These are phyloP conservation scores for Macquaria ambigua DNA, from an alignment of 2,113 vertebrate species.

Conservation along the genomic window DNA sequence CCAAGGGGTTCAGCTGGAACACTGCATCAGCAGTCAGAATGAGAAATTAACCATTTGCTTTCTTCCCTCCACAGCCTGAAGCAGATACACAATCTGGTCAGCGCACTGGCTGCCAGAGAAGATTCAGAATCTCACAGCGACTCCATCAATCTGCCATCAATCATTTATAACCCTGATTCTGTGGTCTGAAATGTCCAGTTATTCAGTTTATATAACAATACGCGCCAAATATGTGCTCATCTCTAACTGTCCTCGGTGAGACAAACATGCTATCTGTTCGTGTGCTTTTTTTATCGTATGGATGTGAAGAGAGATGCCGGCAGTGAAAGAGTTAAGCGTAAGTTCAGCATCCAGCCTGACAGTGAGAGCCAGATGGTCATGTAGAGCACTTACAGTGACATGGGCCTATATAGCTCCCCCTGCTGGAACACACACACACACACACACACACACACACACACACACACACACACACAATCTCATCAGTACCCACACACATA, in stretches of 20 bases:
- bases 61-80: constrained; percentile 42
- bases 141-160: constrained; percentile 36
- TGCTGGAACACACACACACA: constrained; percentile 73
- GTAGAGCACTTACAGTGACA: constrained; percentile 77
- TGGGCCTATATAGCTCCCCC: constrained; percentile 77
- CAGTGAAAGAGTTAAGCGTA: constrained; percentile 75
- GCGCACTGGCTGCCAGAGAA: constrained; percentile 18
- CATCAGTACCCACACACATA: constrained; percentile 25
- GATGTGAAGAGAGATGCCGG: constrained; percentile 30
- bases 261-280: background rate
- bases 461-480: constrained; percentile 22
- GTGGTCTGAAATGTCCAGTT: background rate
- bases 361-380: constrained; percentile 85
- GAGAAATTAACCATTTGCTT: constrained; percentile 71
- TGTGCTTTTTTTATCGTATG: background rate
- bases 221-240: background rate
- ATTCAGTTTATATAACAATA: background rate
- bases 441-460: constrained; percentile 57
- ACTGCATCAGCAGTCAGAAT: constrained; percentile 73
- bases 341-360: constrained; percentile 77
- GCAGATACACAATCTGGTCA: constrained; percentile 62
- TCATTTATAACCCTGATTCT: constrained; percentile 23
- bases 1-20: constrained; percentile 67
- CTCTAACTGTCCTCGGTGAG: background rate
- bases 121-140: constrained; percentile 28